phyloP scores from a whole-genome alignment of 2,113 vertebrate genomes.

The Montifringilla adamsi region DNA sequence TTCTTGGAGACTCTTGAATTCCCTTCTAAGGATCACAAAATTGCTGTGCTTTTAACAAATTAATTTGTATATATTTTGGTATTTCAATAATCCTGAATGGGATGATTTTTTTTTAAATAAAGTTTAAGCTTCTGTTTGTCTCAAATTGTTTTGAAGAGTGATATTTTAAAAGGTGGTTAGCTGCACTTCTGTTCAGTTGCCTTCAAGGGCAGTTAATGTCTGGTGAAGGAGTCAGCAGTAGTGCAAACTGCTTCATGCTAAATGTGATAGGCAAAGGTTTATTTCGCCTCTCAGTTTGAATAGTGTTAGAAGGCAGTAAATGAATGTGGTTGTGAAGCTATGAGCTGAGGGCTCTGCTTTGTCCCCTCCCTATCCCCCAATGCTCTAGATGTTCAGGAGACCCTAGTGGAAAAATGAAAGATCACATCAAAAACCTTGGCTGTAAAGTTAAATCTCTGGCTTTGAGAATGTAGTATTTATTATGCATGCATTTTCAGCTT shows the following conservation, averaged over 20 bases:
- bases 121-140: background rate
- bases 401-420: background rate
- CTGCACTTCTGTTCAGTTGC: background rate
- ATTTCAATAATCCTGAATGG: background rate
- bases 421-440: background rate
- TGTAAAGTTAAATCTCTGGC: background rate
- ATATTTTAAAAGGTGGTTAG: background rate
- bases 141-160: background rate
- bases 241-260: background rate
- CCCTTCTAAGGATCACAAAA: background rate
- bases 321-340: background rate
- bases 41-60: background rate
- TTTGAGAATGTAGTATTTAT: background rate
- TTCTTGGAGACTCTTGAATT: background rate
- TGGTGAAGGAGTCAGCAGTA: background rate
- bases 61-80: background rate
- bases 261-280: background rate
- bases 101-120: background rate
- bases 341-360: background rate
- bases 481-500: background rate
- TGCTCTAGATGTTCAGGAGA: background rate
- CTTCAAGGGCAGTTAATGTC: background rate
- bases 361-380: fast-evolving
- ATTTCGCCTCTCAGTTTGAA: background rate
- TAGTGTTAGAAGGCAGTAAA: background rate